Conservation (phyloP, 2,888 invertebrate species). For the Leucozona laternaria region DNA sequence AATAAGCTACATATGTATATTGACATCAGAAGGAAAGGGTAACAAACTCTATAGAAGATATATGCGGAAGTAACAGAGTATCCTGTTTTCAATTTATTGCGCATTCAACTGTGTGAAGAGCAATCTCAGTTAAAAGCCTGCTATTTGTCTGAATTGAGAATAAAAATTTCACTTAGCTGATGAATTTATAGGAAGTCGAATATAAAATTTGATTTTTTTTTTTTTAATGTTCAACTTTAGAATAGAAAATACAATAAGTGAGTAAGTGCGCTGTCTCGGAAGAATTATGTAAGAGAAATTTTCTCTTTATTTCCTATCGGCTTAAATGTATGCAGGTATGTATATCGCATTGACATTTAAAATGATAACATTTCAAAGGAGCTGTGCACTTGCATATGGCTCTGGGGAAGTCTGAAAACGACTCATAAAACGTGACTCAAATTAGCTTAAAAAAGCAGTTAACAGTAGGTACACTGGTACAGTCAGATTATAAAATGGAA, state of each 20-base stretch:
- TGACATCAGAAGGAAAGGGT: constrained; percentile 33
- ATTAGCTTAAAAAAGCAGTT: background rate
- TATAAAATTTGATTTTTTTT: background rate
- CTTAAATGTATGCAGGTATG: no score
- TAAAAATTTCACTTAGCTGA: background rate
- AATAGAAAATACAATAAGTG: background rate
- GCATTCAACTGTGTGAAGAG: constrained; percentile 39
- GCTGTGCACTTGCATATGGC: background rate
- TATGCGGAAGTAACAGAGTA: background rate
- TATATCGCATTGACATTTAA: background rate
- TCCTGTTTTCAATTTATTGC: constrained; percentile 57
- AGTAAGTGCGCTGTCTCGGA: background rate
- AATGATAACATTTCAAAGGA: background rate
- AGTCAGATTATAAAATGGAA: no score
- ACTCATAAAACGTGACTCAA: background rate
- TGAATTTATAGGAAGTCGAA: background rate
- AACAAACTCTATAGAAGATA: constrained; percentile 31
- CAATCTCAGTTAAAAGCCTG: constrained; percentile 47
- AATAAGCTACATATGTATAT: constrained; percentile 47
- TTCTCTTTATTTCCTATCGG: background rate
- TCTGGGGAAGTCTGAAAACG: background rate
- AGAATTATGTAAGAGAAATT: no score
- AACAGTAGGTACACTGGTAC: no score
- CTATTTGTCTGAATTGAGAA: background rate
- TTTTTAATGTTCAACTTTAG: background rate